Percentiles rank a stretch among this genome's conserved stretches.
phyloP scores from a whole-genome alignment of 2,888 invertebrate genomes.

The Chalcosyrphus nemorum region DNA sequence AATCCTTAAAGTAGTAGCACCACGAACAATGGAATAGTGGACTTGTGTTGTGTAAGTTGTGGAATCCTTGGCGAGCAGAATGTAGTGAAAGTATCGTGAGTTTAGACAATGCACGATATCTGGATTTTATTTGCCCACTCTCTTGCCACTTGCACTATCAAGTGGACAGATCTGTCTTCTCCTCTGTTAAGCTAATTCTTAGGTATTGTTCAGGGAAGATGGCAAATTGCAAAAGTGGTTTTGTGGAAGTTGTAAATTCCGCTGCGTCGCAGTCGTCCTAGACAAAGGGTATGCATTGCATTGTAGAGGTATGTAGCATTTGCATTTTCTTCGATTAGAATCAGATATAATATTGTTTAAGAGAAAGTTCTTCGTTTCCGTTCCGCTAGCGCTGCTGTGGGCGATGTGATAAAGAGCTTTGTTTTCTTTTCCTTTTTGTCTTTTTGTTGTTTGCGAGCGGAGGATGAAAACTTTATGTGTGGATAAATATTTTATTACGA shows the following conservation, averaged over 20 bases:
- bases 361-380: conserved; percentile 29
- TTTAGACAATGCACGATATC: conserved; percentile 50
- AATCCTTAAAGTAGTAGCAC: conserved; percentile 36
- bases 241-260: conserved; percentile 46
- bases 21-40: conserved; percentile 6
- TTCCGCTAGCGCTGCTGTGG: not conserved
- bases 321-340: conserved; percentile 63
- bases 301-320: conserved; percentile 21
- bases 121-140: conserved; percentile 19
- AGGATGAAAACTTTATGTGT: not conserved
- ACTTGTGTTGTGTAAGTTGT: conserved; percentile 25
- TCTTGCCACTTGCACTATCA: conserved; percentile 45
- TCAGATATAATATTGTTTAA: conserved; percentile 46
- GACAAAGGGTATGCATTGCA: conserved; percentile 22
- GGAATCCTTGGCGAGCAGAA: conserved; percentile 22
- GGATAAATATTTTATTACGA: conserved; percentile 39
- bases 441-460: not conserved
- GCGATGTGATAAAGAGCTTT: conserved; percentile 55
- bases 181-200: conserved; percentile 47
- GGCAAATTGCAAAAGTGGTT: conserved; percentile 67
- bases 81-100: not conserved
- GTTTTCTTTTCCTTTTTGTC: conserved; percentile 2
- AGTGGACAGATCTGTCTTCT: conserved; percentile 42
- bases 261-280: conserved; percentile 24
- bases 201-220: conserved; percentile 45